Percentiles rank a stretch among this genome's conserved stretches.
Conservation (phyloP, 2,797 vertebrate genomes). For the Phalanger gymnotis region DNA sequence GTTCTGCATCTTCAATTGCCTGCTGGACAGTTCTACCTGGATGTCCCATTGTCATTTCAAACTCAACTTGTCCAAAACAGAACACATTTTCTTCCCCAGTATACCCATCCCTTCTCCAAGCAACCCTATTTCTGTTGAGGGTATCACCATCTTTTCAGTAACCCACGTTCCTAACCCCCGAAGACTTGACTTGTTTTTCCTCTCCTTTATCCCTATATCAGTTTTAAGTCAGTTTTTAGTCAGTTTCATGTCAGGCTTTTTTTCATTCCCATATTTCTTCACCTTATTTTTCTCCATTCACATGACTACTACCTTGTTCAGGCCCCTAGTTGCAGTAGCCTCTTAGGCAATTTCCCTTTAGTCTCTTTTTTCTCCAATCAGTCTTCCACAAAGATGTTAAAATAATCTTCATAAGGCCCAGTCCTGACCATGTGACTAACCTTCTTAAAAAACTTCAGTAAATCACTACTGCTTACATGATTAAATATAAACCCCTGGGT, state of each 20-base stretch:
- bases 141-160: not conserved
- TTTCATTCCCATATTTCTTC: not conserved
- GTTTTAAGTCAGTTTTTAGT: not conserved
- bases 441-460: not conserved
- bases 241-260: no score
- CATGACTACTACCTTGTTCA: not conserved
- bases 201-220: not conserved
- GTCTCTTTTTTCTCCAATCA: not conserved
- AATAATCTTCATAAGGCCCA: not conserved
- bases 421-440: not conserved
- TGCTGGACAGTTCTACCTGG: not conserved
- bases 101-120: not conserved
- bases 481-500: not conserved
- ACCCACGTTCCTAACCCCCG: not conserved
- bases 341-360: not conserved
- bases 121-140: not conserved
- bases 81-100: not conserved
- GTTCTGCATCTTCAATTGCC: not conserved
- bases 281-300: not conserved
- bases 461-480: not conserved
- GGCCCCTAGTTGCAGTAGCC: not conserved
- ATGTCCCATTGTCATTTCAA: not conserved
- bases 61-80: not conserved
- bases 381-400: not conserved
- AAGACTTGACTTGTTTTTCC: not conserved